These are phyloP conservation scores for Diorhabda sublineata DNA, from an alignment of 1,140 invertebrate genomes.

Conservation along the genomic window DNA sequence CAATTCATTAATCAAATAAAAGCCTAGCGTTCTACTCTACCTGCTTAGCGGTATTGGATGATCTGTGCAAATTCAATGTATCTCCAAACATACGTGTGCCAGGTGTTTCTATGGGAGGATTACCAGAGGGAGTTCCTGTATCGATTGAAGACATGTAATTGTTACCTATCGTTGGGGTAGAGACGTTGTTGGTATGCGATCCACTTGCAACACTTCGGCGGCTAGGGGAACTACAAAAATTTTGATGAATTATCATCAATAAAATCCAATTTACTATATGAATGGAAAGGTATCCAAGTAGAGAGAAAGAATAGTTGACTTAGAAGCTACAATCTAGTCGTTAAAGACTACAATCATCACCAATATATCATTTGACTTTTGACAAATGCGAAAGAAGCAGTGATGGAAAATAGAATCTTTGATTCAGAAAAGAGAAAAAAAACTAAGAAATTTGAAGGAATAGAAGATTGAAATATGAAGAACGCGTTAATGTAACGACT, in stretches of 20 bases:
- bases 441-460: too few relatives aligned
- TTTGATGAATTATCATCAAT: neutral
- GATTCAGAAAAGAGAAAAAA: too few relatives aligned
- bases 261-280: neutral
- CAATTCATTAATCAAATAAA: too few relatives aligned
- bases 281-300: too few relatives aligned
- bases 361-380: too few relatives aligned
- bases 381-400: too few relatives aligned
- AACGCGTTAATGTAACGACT: too few relatives aligned
- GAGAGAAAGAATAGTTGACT: too few relatives aligned
- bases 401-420: too few relatives aligned
- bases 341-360: too few relatives aligned
- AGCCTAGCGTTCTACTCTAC: constrained; percentile 41
- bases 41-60: constrained; percentile 49
- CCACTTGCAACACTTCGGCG: constrained; percentile 34
- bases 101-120: constrained; percentile 50
- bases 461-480: too few relatives aligned
- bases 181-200: constrained; percentile 21
- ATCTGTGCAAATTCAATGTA: constrained; percentile 50
- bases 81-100: constrained; percentile 58
- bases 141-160: constrained; percentile 36
- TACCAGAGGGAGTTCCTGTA: constrained; percentile 47
- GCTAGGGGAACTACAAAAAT: constrained; percentile 36
- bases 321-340: too few relatives aligned
- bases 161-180: constrained; percentile 32